Evolutionary conservation across 2,888 invertebrate genomes (phyloP).

Genomic region (Ceriagrion tenellum): DNA sequence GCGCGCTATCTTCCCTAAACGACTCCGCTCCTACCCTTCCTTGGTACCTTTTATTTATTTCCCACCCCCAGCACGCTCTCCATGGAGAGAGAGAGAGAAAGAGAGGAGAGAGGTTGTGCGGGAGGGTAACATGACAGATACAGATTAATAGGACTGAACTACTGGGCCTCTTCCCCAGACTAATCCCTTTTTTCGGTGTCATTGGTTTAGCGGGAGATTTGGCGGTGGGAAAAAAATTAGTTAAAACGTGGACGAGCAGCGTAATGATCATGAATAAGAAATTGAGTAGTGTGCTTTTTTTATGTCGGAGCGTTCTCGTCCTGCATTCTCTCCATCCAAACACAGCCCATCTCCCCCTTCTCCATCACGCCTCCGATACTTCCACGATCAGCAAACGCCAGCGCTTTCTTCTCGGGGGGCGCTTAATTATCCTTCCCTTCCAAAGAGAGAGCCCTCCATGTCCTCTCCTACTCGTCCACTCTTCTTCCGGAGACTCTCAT

Average conservation of each 20-base stretch:
- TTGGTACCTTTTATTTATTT: neutral
- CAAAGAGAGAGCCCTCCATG: neutral
- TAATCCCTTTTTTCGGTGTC: constrained; percentile 19
- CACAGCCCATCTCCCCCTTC: neutral
- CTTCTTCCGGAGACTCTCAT: neutral
- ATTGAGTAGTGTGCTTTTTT: neutral
- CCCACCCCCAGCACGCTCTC: neutral
- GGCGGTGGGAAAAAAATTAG: neutral
- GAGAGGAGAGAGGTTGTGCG: neutral
- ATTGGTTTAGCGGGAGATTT: constrained; percentile 39
- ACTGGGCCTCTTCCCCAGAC: neutral
- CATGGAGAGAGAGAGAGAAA: neutral
- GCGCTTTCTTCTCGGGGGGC: neutral
- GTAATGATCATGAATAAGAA: constrained; percentile 27
- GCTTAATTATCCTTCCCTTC: constrained; percentile 5
- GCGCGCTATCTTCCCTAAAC: constrained; percentile 10
- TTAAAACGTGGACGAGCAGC: neutral
- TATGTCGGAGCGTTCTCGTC: neutral
- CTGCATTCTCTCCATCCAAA: neutral
- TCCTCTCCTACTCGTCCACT: neutral
- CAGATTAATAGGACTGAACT: constrained; percentile 18
- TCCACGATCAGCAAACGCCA: neutral
- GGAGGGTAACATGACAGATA: constrained; percentile 28
- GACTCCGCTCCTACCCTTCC: neutral
- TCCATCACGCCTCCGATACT: neutral